phyloP scores from a whole-genome alignment of 1,140 invertebrate genomes.

The Halesus radiatus region DNA sequence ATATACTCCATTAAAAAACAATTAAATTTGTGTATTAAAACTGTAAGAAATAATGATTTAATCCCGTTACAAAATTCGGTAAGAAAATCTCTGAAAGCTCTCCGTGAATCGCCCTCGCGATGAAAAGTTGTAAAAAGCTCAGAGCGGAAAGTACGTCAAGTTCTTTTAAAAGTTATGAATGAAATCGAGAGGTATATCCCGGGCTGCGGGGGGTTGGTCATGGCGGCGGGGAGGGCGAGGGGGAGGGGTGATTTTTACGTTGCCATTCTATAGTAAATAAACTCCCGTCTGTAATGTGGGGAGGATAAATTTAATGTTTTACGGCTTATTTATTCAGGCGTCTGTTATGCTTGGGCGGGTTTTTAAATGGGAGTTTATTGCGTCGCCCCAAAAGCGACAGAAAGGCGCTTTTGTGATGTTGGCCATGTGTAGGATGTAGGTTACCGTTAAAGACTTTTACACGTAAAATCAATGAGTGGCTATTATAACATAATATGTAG shows the following conservation, averaged over 20 bases:
- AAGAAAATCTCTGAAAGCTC: too few relatives aligned
- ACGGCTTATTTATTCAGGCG: constrained; percentile 44
- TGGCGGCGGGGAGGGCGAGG: not conserved
- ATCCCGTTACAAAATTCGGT: too few relatives aligned
- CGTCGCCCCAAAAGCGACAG: too few relatives aligned
- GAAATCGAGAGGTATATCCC: constrained; percentile 47
- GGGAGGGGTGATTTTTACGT: constrained; percentile 34
- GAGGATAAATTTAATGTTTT: constrained; percentile 41
- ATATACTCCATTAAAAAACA: too few relatives aligned
- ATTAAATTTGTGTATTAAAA: too few relatives aligned
- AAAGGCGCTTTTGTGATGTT: too few relatives aligned
- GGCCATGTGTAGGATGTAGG: too few relatives aligned
- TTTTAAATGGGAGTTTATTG: constrained; percentile 11
- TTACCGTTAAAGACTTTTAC: not conserved
- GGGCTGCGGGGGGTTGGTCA: constrained; percentile 11
- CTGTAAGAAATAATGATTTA: too few relatives aligned
- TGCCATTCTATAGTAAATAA: constrained; percentile 30
- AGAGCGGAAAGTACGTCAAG: not conserved
- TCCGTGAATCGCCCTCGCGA: too few relatives aligned
- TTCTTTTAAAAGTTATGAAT: constrained; percentile 57
- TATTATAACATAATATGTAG: too few relatives aligned
- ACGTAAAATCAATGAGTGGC: not conserved
- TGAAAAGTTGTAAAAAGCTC: constrained; percentile 2
- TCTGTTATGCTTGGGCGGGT: not conserved
- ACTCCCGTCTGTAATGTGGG: not conserved